Percentiles rank a stretch among this genome's conserved stretches.
Conservation (phyloP, 2,797 vertebrate species). For the Rhinatrema bivittatum region DNA sequence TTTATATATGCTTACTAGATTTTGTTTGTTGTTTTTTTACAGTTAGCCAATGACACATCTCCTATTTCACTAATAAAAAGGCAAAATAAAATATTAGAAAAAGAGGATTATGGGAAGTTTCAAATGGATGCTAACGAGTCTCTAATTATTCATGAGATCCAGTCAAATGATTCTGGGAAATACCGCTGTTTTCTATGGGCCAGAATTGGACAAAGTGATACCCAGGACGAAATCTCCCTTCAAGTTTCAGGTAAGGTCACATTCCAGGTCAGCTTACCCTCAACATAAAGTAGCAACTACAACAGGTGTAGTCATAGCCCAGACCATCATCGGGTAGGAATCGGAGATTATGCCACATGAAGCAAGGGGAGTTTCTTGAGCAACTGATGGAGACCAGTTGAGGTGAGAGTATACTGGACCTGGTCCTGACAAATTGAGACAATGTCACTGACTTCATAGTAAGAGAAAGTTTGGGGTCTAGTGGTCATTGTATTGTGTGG, state of each 20-base stretch:
- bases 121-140: background rate
- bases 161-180: fast-evolving
- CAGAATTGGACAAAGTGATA: background rate
- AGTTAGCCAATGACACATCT: background rate
- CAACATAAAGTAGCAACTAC: too few species aligned
- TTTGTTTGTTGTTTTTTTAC: background rate
- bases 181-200: background rate
- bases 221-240: background rate
- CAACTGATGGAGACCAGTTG: too few species aligned
- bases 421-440: too few species aligned
- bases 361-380: too few species aligned
- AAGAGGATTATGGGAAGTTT: background rate
- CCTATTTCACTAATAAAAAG: background rate
- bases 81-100: background rate
- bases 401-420: too few species aligned
- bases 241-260: background rate
- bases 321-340: too few species aligned
- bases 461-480: too few species aligned
- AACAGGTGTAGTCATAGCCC: too few species aligned
- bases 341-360: too few species aligned
- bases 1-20: background rate
- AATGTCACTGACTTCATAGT: too few species aligned
- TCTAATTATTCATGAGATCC: fast-evolving
- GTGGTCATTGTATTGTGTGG: too few species aligned
- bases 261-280: too few species aligned